Percentiles rank a stretch among this genome's conserved stretches.
These are phyloP conservation scores for Callosobruchus maculatus DNA, from an alignment of 2,888 invertebrate genomes.

Conservation along the genomic window DNA sequence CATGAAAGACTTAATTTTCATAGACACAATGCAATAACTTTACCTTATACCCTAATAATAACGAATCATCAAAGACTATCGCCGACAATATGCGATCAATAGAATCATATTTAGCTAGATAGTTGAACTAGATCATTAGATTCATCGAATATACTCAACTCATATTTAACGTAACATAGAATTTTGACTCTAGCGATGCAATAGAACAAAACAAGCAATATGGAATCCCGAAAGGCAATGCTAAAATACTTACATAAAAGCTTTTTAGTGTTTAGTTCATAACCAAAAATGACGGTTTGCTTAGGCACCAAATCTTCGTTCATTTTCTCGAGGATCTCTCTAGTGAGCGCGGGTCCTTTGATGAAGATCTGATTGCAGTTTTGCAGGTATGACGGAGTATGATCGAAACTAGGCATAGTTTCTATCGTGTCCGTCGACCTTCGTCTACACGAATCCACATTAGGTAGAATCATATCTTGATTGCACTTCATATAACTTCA, in stretches of 20 bases:
- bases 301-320: slow-evolving; percentile 38
- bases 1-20: too few relatives aligned
- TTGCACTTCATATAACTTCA: neutral
- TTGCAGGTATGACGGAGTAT: slow-evolving; percentile 26
- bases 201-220: too few relatives aligned
- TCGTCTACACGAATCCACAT: neutral
- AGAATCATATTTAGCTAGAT: too few relatives aligned
- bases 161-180: too few relatives aligned
- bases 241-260: slow-evolving; percentile 41
- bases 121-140: too few relatives aligned
- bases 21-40: too few relatives aligned
- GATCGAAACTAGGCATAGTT: neutral
- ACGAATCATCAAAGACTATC: too few relatives aligned
- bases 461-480: neutral
- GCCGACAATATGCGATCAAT: too few relatives aligned
- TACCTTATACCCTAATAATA: too few relatives aligned
- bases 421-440: neutral
- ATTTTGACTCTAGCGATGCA: too few relatives aligned
- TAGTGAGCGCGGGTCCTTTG: slow-evolving; percentile 40
- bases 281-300: slow-evolving; percentile 38
- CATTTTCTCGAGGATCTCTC: slow-evolving; percentile 42
- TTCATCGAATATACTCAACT: too few relatives aligned
- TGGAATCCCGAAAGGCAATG: too few relatives aligned
- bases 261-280: slow-evolving; percentile 38
- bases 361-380: slow-evolving; percentile 42